phyloP scores from a whole-genome alignment of 2,797 vertebrate genomes.

The Coreius guichenoti region DNA sequence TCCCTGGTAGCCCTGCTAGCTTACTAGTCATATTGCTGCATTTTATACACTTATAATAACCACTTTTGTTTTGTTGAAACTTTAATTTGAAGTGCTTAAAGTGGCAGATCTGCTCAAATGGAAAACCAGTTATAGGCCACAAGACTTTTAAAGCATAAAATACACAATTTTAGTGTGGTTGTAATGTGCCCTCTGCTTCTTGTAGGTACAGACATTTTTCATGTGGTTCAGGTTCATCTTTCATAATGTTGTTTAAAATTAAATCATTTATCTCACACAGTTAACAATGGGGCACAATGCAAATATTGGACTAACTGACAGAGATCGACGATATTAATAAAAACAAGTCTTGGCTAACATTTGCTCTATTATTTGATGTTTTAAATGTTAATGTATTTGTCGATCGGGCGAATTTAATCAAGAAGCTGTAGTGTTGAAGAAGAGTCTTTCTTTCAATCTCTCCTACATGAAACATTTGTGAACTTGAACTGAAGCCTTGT shows the following conservation, averaged over 20 bases:
- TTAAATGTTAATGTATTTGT: conserved; percentile 5
- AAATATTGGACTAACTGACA: background rate
- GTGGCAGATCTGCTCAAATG: background rate
- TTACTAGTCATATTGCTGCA: background rate
- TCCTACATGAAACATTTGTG: conserved; percentile 32
- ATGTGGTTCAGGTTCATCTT: background rate
- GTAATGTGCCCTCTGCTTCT: background rate
- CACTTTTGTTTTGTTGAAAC: background rate
- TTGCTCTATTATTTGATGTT: background rate
- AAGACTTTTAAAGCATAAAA: conserved; percentile 11
- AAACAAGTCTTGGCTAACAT: background rate
- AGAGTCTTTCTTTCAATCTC: conserved; percentile 4
- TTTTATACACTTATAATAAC: background rate
- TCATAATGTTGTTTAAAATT: background rate
- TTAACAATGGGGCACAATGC: background rate
- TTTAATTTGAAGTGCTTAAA: background rate
- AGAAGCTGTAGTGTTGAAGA: background rate
- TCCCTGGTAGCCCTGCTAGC: background rate
- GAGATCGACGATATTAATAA: background rate
- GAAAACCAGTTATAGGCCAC: background rate
- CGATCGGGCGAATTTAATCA: background rate
- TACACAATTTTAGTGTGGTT: background rate
- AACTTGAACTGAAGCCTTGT: conserved; percentile 13
- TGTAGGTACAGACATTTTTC: background rate
- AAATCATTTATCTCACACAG: background rate